Evolutionary conservation across 2,113 vertebrate species (phyloP), one percentile per base, ranked within the genome.

Genomic region (Colossoma macropomum): DNA sequence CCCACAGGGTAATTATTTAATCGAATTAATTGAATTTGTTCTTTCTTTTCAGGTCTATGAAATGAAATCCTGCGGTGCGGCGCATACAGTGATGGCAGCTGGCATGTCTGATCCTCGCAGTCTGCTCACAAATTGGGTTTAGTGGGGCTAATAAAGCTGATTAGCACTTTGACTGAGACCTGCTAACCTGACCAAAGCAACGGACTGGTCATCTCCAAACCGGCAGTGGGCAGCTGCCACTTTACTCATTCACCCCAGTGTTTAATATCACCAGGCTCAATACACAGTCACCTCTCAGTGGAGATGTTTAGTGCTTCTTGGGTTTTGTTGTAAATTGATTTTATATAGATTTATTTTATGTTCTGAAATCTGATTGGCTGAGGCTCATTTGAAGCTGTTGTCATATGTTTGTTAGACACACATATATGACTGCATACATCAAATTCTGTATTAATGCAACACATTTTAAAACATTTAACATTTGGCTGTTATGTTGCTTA

Each of bases 71-170:
- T 65, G 27, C 16, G 27, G 4, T 77, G 72, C 83, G 65, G 59
- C 28, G 85, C 73, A 81, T 74, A 87, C 72, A 59, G 92, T 86
- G 91, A 92, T 93, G 96, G 96, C 96, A 97, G 95, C 96, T 97
- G 96, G 95, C 90, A 86, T 86, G 95, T 96, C 96, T 96, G 95
- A 96, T 95, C 94, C 95, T 90, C 82, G 81, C 91, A 93, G 94
- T 92, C 94, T 93, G 93, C 94, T 94, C 92, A 91, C 94, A 93
- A 94, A 96, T 92, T 96, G 95, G 95, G 93, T 96, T 96, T 95
- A 96, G 95, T 94, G 93, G 93, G 92, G 91, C 92, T 94, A 92
- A 95, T 92, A 96, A 96, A 97, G 95, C 95, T 96, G 96, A 97
- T 97, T 96, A 97, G 92, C 94, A 90, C 88, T 89, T 88, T 90